Evolutionary conservation across 2,888 invertebrate genomes (phyloP), one percentile per base, ranked within the genome.

Genomic region (Theretra japonica): DNA sequence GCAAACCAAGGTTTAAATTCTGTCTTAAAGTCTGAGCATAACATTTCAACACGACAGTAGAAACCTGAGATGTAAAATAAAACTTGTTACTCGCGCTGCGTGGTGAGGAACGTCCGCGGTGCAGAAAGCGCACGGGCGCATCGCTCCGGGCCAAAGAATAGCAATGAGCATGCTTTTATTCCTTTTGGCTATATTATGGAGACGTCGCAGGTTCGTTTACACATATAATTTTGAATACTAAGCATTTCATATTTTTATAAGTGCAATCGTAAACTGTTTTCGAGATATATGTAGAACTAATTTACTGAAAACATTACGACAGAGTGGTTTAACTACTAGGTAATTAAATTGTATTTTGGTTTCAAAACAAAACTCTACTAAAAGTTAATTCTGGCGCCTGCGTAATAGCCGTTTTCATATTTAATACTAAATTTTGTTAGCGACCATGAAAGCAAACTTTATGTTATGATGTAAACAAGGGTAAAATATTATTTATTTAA

Each of bases 111-210:
- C 19, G 41, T 15, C 41, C 41, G 41, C 41, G n/a, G n/a, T 53
- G 53, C n/a, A 53, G 53, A 53, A 53, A 53, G 53, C 53, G n/a
- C 15, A 53, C 53, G 53, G 53, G n/a, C 53, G 53, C 53, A 53
- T 53, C 17, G 53, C 53, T 53, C 53, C 53, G 53, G 53, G 53
- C 53, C 53, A 53, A 53, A 53, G 53, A 53, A 53, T 53, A 53
- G 53, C 53, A 53, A 53, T 53, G 53, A 53, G 53, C 17, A 53
- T 53, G n/a, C 53, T 53, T 53, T 53, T 53, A 53, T 53, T 53
- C 53, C 53, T 17, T 53, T 53, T 53, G 50, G 50, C 50, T 53
- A 53, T 53, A 53, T 53, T 53, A 53, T 5, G 53, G 53, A 53
- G n/a, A 53, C n/a, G 53, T 53, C 53, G 5, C 53, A 53, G 53